Evolutionary conservation across 2,888 invertebrate species (phyloP).

Genomic region (Rotaria macrura): DNA sequence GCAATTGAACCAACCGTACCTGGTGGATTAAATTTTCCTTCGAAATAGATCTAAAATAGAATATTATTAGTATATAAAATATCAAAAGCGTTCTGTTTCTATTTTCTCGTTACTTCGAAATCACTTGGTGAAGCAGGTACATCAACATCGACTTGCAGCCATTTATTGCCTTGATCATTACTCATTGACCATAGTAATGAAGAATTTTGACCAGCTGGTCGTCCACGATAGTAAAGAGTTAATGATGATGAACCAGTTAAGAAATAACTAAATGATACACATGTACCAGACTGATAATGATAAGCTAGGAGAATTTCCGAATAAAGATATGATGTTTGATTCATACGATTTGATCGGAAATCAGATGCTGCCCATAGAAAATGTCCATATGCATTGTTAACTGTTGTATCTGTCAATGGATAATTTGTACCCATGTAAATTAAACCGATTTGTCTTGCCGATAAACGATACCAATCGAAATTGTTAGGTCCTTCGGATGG

Average conservation of each 20-base stretch:
- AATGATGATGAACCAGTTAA: slow-evolving; percentile 21
- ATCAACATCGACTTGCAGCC: slow-evolving; percentile 1
- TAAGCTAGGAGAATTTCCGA: slow-evolving; percentile 24
- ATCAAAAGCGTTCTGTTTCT: neutral
- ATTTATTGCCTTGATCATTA: neutral
- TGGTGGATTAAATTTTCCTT: neutral
- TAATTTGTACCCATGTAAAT: neutral
- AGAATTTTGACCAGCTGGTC: neutral
- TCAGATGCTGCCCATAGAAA: slow-evolving; percentile 30
- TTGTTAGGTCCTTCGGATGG: neutral
- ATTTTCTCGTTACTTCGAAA: slow-evolving; percentile 19
- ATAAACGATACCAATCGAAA: slow-evolving; percentile 25
- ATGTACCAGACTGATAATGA: slow-evolving; percentile 22
- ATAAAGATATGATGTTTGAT: slow-evolving; percentile 10
- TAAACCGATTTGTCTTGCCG: slow-evolving; percentile 19
- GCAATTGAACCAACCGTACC: slow-evolving; percentile 34
- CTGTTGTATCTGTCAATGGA: slow-evolving; percentile 15
- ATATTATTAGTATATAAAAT: neutral
- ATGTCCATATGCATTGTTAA: slow-evolving; percentile 27
- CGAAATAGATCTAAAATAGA: neutral
- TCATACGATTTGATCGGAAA: neutral
- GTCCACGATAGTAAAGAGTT: neutral
- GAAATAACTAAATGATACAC: slow-evolving; percentile 16
- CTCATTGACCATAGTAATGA: neutral
- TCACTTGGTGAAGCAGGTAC: neutral